Evolutionary conservation across 1,140 invertebrate species (phyloP).

Genomic region (Druon quercuslanigerum): DNA sequence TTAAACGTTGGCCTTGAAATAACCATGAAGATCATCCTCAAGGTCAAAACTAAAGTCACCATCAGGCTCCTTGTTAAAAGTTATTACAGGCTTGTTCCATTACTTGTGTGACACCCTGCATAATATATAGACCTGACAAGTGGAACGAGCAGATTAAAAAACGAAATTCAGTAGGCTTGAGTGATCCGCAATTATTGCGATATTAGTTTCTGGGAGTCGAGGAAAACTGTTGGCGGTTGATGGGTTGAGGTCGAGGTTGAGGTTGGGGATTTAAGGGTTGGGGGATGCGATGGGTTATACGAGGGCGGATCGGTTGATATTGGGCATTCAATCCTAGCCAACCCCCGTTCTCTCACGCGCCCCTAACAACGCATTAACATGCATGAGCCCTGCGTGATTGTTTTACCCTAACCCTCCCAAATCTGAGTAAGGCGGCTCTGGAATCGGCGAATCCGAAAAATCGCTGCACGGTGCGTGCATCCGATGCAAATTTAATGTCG

Average conservation of each 20-base stretch:
- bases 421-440: constrained; percentile 63
- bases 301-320: constrained; percentile 71
- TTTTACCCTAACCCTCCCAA: constrained; percentile 72
- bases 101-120: no score
- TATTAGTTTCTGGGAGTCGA: constrained; percentile 69
- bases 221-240: constrained; percentile 35
- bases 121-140: not conserved
- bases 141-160: constrained; percentile 4
- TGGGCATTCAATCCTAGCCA: constrained; percentile 72
- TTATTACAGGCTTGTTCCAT: no score
- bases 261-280: constrained; percentile 51
- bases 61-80: no score
- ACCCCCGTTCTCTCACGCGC: constrained; percentile 67
- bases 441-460: constrained; percentile 59
- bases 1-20: no score
- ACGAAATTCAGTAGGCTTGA: constrained; percentile 43
- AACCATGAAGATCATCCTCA: no score
- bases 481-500: constrained; percentile 71
- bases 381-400: constrained; percentile 75
- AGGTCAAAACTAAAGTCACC: no score
- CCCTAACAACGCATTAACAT: constrained; percentile 75
- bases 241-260: constrained; percentile 42
- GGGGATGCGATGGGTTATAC: constrained; percentile 49
- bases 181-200: constrained; percentile 64
- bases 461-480: constrained; percentile 52